Base-by-base conservation (phyloP, 2,797 vertebrate genomes). In the Tympanoctomys barrerae region DNA sequence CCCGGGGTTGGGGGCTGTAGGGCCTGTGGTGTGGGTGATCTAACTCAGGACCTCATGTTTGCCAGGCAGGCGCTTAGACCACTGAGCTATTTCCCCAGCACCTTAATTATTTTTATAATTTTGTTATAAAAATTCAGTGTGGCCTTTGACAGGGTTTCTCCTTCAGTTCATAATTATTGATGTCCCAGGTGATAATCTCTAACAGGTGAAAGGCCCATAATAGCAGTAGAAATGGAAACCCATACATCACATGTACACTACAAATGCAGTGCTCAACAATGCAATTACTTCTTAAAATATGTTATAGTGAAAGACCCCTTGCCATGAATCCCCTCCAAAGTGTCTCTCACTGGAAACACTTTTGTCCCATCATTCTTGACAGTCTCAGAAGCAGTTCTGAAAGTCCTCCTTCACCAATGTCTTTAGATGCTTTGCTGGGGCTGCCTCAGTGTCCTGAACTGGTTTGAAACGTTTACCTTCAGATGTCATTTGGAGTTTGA, bases 111-210 rank as follows among this genome's bases (percentile, higher is more conserved):
- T 57, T 57, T 57, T 49, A 78, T 39, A 85, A 8, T 82, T 73
- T 73, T 75, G 9, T 68, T 93, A 24, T 84, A 31, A 87, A 94
- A 92, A 91, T 75, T 49, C 26, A 91, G 22, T 42, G 13, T 61
- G 16, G 26, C 62, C 39, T 93, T 91, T 91, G 46, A 22, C 86
- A 80, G 12, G 82, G 14, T 71, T 94, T 85, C 22, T 77, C 36
- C 26, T 95, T 85, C 54, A 88, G 46, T 93, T 86, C 57, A 59
- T 79, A 64, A 91, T 83, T 39, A 54, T 26, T 87, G 54, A 73
- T 52, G 9, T 46, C n/a, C 42, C 70, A 42, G 19, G 9, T 13
- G 61, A 68, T 70, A 10, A 39, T 71, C 1, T 13, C 33, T 49
- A 85, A 62, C 46, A 31, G 42, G 70, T 19, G 62, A 39, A 77